Evolutionary conservation across 2,113 vertebrate species (phyloP), one percentile per base, ranked within the genome.

Genomic region (Epinephelus cyanopodus): DNA sequence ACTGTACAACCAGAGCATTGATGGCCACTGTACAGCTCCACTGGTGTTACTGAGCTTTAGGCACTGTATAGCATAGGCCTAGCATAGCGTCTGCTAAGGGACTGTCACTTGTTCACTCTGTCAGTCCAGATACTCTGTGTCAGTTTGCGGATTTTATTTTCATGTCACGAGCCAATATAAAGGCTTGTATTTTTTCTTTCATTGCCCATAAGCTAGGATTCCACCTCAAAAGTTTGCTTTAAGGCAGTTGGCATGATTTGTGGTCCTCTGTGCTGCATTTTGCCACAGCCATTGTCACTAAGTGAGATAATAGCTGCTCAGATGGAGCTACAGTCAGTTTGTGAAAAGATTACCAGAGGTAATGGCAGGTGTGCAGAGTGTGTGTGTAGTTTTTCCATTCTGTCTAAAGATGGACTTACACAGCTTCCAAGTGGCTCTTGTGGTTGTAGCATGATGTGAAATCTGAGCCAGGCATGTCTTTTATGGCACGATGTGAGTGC

Each of bases 311-410:
- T 66, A 81, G 76, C 72, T 12, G 10, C 50, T 86, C 56, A 61
- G 62, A 86, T 69, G 62, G 54, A 76, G 71, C 52, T 48, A n/a
- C 53, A 78, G 47, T 58, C 45, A 60, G 71, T 84, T 76, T 61
- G 50, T 74, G 13, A 5, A 69, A 52, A 75, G 33, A 61, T 60
- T 33, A 54, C 9, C 67, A 56, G 53, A 54, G 50, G 45, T 69
- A 73, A 71, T 54, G 63, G 48, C 63, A 80, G 61, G 61, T 78
- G 74, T 37, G 58, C 47, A 66, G 10, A 15, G 60, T 58, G 23
- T 64, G 17, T 42, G 17, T 42, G 54, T 21, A 27, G 27, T 37
- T 42, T 84, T 61, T 12, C 5, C 10, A 33, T 65, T 83, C 52
- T 74, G 54, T 50, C 42, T 37, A 37, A 62, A 62, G 60, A 62